Evolutionary conservation across 2,888 invertebrate genomes (phyloP).

Genomic region (Pardosa pseudoannulata): DNA sequence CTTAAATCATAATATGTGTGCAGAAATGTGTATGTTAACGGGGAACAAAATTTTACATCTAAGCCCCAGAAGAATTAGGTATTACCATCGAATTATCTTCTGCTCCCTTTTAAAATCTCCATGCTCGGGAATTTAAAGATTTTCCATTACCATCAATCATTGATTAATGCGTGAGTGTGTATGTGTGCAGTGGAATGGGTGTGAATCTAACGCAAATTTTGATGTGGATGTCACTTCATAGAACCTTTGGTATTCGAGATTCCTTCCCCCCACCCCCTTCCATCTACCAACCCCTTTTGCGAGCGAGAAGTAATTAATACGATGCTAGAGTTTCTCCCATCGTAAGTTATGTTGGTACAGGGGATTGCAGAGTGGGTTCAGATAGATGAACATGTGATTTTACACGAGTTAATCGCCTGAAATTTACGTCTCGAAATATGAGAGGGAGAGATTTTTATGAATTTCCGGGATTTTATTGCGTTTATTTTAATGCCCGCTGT

Average conservation of each 20-base stretch:
- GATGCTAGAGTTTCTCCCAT: not conserved
- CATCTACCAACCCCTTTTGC: not conserved
- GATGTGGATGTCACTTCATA: not conserved
- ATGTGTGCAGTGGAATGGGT: not conserved
- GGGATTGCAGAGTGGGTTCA: not conserved
- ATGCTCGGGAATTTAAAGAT: not conserved
- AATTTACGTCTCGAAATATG: not conserved
- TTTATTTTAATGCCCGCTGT: too few species aligned
- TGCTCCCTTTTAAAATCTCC: not conserved
- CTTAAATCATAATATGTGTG: too few species aligned
- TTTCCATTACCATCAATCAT: slow-evolving; percentile 6
- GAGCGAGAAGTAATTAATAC: not conserved
- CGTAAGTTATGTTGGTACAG: not conserved
- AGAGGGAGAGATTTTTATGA: too few species aligned
- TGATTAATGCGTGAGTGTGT: not conserved
- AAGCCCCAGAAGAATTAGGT: too few species aligned
- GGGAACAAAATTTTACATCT: too few species aligned
- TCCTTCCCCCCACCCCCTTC: not conserved
- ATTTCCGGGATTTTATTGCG: too few species aligned
- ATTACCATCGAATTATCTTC: too few species aligned
- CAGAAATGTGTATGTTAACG: too few species aligned
- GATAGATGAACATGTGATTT: not conserved
- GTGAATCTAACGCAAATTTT: slow-evolving; percentile 1
- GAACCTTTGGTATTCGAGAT: not conserved
- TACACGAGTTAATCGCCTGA: not conserved